A percentile compares a stretch with the other conserved stretches of the same genome.
Evolutionary conservation across 2,797 vertebrate species (phyloP).

Genomic region (Rhinella marina): DNA sequence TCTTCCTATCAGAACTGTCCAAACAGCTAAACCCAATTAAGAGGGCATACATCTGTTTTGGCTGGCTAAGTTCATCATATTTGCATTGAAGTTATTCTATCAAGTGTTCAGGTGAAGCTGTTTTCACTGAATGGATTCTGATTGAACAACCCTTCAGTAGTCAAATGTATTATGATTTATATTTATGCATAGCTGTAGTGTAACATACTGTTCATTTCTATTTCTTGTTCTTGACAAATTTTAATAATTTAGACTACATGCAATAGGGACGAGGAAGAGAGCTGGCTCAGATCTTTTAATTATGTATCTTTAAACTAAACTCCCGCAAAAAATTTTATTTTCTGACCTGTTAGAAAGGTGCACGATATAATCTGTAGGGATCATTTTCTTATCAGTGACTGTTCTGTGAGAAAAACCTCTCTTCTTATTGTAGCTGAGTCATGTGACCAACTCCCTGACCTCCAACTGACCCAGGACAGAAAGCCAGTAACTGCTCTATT

Average conservation of each 20-base stretch:
- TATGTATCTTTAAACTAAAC: too few species aligned
- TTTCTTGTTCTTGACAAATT: neutral
- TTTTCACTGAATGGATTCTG: slow-evolving; percentile 3
- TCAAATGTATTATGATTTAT: neutral
- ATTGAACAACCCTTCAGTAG: slow-evolving; percentile 9
- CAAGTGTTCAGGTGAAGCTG: neutral
- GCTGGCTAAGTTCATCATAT: slow-evolving; percentile 29
- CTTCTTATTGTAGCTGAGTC: too few species aligned
- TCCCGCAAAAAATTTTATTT: too few species aligned
- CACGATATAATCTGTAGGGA: too few species aligned
- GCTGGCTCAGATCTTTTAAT: neutral
- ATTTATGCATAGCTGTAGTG: neutral
- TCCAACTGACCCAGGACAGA: too few species aligned
- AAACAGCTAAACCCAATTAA: slow-evolving; percentile 32
- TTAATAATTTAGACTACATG: neutral
- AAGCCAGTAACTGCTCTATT: too few species aligned
- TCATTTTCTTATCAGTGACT: too few species aligned
- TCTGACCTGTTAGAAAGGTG: too few species aligned
- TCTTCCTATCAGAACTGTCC: slow-evolving; percentile 39
- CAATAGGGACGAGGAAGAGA: neutral
- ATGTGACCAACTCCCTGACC: too few species aligned
- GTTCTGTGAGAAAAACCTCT: too few species aligned
- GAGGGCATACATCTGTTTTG: slow-evolving; percentile 32
- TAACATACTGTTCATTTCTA: neutral
- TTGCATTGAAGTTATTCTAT: slow-evolving; percentile 14